A percentile compares a stretch with the other conserved stretches of the same genome.
These are phyloP conservation scores for Sebastes flavidus DNA, from an alignment of 2,797 vertebrate species.

Conservation along the genomic window DNA sequence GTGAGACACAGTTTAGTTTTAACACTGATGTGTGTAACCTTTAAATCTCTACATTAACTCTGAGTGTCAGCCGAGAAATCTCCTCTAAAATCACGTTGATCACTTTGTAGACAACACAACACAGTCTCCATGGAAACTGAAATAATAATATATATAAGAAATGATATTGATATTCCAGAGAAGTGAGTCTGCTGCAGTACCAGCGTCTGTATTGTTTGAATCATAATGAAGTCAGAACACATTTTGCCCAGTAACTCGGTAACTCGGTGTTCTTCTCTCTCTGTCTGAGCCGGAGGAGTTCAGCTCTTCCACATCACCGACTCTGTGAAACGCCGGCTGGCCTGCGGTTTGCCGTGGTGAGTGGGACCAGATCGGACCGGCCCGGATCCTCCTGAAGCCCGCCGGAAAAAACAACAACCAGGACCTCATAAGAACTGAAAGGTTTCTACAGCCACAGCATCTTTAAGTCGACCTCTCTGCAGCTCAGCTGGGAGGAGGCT, in stretches of 20 bases:
- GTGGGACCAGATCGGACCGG: neutral
- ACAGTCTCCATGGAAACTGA: neutral
- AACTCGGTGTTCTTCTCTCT: neutral
- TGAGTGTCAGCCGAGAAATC: too few relatives aligned
- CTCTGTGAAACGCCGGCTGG: neutral
- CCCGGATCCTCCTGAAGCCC: neutral
- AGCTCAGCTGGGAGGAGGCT: neutral
- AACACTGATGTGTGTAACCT: too few relatives aligned
- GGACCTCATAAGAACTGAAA: neutral
- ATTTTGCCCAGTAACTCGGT: neutral
- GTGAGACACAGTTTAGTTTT: too few relatives aligned
- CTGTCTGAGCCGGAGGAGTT: neutral
- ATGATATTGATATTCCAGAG: neutral
- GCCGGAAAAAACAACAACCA: neutral
- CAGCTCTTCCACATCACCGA: slow-evolving; percentile 12
- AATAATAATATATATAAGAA: neutral
- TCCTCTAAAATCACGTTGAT: too few relatives aligned
- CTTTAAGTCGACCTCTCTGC: too few relatives aligned
- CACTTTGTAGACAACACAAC: neutral
- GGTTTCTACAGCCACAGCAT: neutral
- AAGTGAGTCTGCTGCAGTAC: neutral
- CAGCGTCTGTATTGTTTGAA: neutral
- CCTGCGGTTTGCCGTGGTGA: neutral
- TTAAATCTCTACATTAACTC: too few relatives aligned
- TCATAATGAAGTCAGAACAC: neutral